A percentile compares a stretch with the other conserved stretches of the same genome.
These are phyloP conservation scores for Sclerodermus sp. DNA, from an alignment of 2,888 invertebrate genomes.

Conservation along the genomic window DNA sequence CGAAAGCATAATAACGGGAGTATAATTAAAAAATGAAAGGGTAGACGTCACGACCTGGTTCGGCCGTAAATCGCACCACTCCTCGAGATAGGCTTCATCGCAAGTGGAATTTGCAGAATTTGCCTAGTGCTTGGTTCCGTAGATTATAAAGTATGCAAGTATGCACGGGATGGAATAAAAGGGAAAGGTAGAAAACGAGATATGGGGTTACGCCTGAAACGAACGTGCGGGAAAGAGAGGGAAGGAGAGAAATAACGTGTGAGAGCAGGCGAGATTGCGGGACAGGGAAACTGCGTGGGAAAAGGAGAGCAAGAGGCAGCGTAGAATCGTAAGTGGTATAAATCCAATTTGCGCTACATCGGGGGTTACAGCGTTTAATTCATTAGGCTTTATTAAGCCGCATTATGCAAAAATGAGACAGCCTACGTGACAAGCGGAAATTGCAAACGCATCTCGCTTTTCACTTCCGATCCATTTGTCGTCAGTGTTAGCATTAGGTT, in stretches of 20 bases:
- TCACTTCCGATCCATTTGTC: too few relatives aligned
- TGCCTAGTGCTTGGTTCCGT: conserved; percentile 10
- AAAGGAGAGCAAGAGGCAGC: conserved; percentile 8
- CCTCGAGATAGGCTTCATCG: conserved; percentile 24
- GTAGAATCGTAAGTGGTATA: conserved; percentile 38
- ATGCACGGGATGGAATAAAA: conserved; percentile 20
- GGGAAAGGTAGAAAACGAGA: conserved; percentile 2
- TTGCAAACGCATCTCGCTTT: conserved; percentile 20
- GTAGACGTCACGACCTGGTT: conserved; percentile 16
- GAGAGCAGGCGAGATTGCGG: conserved; percentile 14
- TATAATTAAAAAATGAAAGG: conserved; percentile 8
- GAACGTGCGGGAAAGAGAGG: conserved; percentile 5
- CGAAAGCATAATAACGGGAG: conserved; percentile 17
- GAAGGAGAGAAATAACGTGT: conserved; percentile 21
- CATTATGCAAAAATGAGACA: conserved; percentile 50
- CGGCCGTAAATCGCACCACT: conserved; percentile 21
- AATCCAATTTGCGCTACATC: conserved; percentile 45
- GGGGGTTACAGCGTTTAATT: conserved; percentile 40
- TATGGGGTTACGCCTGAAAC: not conserved
- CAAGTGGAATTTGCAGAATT: conserved; percentile 27
- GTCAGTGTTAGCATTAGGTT: too few relatives aligned
- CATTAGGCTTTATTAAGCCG: conserved; percentile 48
- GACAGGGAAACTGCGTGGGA: not conserved
- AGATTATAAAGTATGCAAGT: conserved; percentile 40
- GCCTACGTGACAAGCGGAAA: conserved; percentile 35